Base-by-base conservation (phyloP, 2,113 vertebrate species). In the Pao palembangensis region DNA sequence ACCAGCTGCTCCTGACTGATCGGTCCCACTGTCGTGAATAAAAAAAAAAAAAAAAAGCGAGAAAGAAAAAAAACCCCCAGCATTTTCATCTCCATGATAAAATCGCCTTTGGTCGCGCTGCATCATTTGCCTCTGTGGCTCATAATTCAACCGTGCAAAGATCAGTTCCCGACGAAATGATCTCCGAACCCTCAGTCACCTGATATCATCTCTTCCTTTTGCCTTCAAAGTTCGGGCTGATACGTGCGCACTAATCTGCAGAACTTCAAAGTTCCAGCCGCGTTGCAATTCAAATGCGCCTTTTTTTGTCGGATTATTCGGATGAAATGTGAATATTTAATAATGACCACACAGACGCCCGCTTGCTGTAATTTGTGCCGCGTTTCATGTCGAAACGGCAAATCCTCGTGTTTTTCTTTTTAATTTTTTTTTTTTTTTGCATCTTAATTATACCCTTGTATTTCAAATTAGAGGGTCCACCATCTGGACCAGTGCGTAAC, bases 401-500 rank as follows among this genome's bases (percentile, higher is more conserved):
- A 89, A 91, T 91, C 85, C 90, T 78, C 77, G 8, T 86, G 82
- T 89, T 90, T 90, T 88, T 90, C 93, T 93, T 94, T 94, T 93
- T 91, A 87, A 93, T 94, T 95, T 95, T 87, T 38, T 28, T 90
- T 90, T 94, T 95, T 87, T 38, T 94, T 92, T 94, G 90, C 93
- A 93, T 93, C 92, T 93, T 96, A 97, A 98, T 96, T 96, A 95
- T 92, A 96, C 91, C 92, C 92, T 95, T 93, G 92, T 90, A 91
- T 92, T 78, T 93, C 89, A 96, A 97, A 98, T 96, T 93, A 96
- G 92, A 96, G 94, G 90, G 92, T 94, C 90, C 88, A 83, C 92
- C 93, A 96, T 97, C 94, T 96, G 95, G 92, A 86, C 85, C 61
- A 91, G 90, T 93, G 92, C 91, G 87, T 90, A 96, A 97, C 90